Conservation (phyloP, 2,797 vertebrate genomes). For the Rhinichthys osculus region DNA sequence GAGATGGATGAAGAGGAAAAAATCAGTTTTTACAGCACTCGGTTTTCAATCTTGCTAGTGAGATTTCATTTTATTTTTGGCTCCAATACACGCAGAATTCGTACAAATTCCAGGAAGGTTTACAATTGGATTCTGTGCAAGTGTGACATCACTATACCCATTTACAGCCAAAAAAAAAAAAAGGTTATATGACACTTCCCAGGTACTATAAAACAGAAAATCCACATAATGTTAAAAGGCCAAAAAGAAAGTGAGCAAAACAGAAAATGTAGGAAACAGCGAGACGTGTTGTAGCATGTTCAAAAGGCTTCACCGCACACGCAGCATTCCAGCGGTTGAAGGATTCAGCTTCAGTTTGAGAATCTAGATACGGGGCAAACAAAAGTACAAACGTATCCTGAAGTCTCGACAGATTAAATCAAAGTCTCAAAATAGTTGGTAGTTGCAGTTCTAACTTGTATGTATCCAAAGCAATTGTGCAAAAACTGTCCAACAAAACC, state of each 20-base stretch:
- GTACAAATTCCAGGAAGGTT: not conserved
- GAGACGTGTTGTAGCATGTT: constrained; percentile 41
- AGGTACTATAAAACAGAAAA: not conserved
- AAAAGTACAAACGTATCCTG: constrained; percentile 17
- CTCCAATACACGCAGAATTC: not conserved
- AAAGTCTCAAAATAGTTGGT: not conserved
- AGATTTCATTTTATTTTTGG: not conserved
- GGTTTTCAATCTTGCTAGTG: not conserved
- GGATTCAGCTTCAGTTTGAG: constrained; percentile 20
- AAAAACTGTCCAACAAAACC: not conserved
- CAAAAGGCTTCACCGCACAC: constrained; percentile 34
- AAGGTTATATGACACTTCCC: not conserved
- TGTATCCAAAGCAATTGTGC: not conserved
- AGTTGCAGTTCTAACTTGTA: constrained; percentile 6
- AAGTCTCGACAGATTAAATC: constrained; percentile 7
- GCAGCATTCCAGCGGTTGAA: constrained; percentile 47
- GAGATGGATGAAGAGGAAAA: not conserved
- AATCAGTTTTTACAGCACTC: not conserved
- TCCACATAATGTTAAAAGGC: not conserved
- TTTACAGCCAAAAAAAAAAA: not conserved
- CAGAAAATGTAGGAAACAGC: not conserved
- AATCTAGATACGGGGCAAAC: constrained; percentile 29
- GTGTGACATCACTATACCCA: not conserved
- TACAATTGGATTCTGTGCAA: not conserved
- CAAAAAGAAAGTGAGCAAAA: constrained; percentile 13